Conservation (phyloP, 53 echinoderm and acorn worm genomes). For the Echinarachnius parma region DNA sequence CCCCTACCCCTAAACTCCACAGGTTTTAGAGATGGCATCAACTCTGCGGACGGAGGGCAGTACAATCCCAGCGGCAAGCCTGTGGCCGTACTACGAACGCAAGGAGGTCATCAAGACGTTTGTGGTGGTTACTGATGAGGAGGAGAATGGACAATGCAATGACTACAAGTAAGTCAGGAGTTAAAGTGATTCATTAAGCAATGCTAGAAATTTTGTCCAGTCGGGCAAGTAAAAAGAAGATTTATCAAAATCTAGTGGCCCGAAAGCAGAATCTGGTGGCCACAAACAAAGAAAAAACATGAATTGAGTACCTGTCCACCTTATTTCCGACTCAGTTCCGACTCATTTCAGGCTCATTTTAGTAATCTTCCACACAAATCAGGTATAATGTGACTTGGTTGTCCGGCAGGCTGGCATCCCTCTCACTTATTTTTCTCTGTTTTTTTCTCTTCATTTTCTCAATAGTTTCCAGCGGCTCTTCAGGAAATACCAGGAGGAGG, state of each 20-base stretch:
- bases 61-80: conserved; percentile 71
- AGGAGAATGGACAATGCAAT: conserved; percentile 54
- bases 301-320: too few relatives aligned
- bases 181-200: too few relatives aligned
- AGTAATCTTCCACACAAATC: too few relatives aligned
- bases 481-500: conserved; percentile 74
- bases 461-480: conserved; percentile 63
- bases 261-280: too few relatives aligned
- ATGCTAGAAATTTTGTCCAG: too few relatives aligned
- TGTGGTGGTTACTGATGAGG: conserved; percentile 78
- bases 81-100: conserved; percentile 68
- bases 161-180: not conserved
- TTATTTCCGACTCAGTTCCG: too few relatives aligned
- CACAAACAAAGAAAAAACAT: too few relatives aligned
- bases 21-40: conserved; percentile 70
- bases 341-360: too few relatives aligned
- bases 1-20: too few relatives aligned
- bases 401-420: too few relatives aligned
- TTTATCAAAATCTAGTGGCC: not conserved
- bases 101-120: conserved; percentile 78
- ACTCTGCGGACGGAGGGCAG: conserved; percentile 49
- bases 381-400: too few relatives aligned
- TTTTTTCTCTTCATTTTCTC: not conserved
- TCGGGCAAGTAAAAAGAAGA: not conserved
- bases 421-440: not conserved